Conservation (phyloP, 2,888 invertebrate species). For the Nymphalis c-album region DNA sequence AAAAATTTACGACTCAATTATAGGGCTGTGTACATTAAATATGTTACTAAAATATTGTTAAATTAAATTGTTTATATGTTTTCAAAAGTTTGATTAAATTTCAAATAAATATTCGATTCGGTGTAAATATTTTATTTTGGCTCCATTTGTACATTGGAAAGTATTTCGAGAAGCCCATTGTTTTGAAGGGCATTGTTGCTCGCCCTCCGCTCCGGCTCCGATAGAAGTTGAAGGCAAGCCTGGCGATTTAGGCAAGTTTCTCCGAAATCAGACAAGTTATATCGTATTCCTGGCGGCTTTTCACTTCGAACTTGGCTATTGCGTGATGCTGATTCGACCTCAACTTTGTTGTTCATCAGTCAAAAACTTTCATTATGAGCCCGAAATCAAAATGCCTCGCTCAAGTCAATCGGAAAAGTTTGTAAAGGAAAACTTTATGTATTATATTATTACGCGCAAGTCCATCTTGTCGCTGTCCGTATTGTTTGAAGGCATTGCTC, state of each 20-base stretch:
- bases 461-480: slow-evolving; percentile 10
- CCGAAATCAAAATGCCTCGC: slow-evolving; percentile 37
- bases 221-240: slow-evolving; percentile 62
- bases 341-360: slow-evolving; percentile 68
- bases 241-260: slow-evolving; percentile 67
- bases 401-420: slow-evolving; percentile 34
- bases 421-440: slow-evolving; percentile 32
- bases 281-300: slow-evolving; percentile 69
- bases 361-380: slow-evolving; percentile 59
- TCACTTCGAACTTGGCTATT: slow-evolving; percentile 63
- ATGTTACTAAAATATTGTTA: too few species aligned
- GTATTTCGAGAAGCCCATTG: slow-evolving; percentile 67
- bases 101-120: slow-evolving; percentile 22
- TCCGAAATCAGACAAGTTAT: slow-evolving; percentile 70
- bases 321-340: slow-evolving; percentile 69
- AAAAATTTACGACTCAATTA: too few species aligned
- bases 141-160: slow-evolving; percentile 50
- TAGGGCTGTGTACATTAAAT: too few species aligned
- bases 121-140: slow-evolving; percentile 47
- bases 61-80: too few species aligned
- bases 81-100: too few species aligned
- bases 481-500: slow-evolving; percentile 2
- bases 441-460: slow-evolving; percentile 18
- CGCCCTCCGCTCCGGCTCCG: slow-evolving; percentile 61
- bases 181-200: slow-evolving; percentile 68